Evolutionary conservation across 2,797 vertebrate species (phyloP).

Genomic region (Hephaestus fuliginosus): DNA sequence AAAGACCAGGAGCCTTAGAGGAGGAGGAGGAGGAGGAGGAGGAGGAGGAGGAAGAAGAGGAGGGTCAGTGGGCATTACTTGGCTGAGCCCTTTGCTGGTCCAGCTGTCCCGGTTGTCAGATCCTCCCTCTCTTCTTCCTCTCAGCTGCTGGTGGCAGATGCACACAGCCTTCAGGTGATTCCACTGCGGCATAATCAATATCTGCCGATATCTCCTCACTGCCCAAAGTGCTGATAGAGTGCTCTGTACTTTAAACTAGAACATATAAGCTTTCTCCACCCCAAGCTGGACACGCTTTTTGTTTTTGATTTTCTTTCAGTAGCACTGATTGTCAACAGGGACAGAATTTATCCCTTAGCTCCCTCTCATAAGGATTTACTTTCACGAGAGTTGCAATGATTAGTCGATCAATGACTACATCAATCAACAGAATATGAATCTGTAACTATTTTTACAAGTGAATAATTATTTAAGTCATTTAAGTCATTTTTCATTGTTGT

Average conservation of each 20-base stretch:
- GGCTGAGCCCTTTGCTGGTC: slow-evolving; percentile 33
- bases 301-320: not conserved
- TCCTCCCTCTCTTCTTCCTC: slow-evolving; percentile 24
- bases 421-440: too few species aligned
- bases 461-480: not conserved
- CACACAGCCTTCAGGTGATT: slow-evolving; percentile 37
- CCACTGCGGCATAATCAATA: slow-evolving; percentile 1
- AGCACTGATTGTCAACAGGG: not conserved
- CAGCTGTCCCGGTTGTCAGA: slow-evolving; percentile 61
- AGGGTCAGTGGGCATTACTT: slow-evolving; percentile 47
- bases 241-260: not conserved
- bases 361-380: not conserved
- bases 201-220: not conserved
- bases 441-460: not conserved
- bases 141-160: slow-evolving; percentile 32
- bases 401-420: not conserved
- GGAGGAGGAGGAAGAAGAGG: slow-evolving; percentile 55
- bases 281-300: not conserved
- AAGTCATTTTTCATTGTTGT: too few species aligned
- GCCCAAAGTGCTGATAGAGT: not conserved
- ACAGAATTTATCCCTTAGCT: not conserved
- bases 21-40: slow-evolving; percentile 52
- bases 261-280: not conserved
- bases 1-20: slow-evolving; percentile 48
- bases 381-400: not conserved